Conservation (phyloP, 1,140 invertebrate genomes). For the Drosophila nigrodunni region DNA sequence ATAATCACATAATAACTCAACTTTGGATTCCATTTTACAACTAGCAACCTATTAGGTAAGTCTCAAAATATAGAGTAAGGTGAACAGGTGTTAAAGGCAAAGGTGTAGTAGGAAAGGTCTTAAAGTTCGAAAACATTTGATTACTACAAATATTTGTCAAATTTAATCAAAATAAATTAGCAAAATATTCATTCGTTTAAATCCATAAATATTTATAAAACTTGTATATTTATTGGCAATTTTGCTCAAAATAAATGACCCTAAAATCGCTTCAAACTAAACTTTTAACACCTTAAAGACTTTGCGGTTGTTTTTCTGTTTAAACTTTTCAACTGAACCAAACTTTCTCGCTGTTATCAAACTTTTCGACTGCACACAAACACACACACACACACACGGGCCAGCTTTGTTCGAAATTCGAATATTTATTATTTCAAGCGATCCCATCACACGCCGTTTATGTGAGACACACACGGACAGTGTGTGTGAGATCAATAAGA, state of each 20-base stretch:
- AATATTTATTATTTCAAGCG: slow-evolving; percentile 29
- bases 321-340: slow-evolving; percentile 13
- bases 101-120: no score
- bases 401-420: slow-evolving; percentile 39
- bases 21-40: slow-evolving; percentile 52
- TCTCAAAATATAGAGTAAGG: background rate
- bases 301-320: slow-evolving; percentile 8
- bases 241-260: background rate
- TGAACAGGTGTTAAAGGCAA: no score
- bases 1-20: background rate
- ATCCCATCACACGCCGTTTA: slow-evolving; percentile 30
- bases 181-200: background rate
- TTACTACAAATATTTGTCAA: background rate
- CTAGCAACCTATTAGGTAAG: slow-evolving; percentile 42
- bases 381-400: slow-evolving; percentile 11
- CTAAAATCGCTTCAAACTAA: slow-evolving; percentile 9
- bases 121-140: no score
- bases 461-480: slow-evolving; percentile 55
- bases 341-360: slow-evolving; percentile 49
- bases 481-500: slow-evolving; percentile 73
- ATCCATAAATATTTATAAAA: background rate
- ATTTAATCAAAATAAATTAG: background rate
- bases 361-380: slow-evolving; percentile 21
- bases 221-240: background rate
- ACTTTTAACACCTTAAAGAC: slow-evolving; percentile 7